A percentile compares a stretch with the other conserved stretches of the same genome.
phyloP scores from a whole-genome alignment of 2,888 invertebrate species.

The Pediacus dermestoides region DNA sequence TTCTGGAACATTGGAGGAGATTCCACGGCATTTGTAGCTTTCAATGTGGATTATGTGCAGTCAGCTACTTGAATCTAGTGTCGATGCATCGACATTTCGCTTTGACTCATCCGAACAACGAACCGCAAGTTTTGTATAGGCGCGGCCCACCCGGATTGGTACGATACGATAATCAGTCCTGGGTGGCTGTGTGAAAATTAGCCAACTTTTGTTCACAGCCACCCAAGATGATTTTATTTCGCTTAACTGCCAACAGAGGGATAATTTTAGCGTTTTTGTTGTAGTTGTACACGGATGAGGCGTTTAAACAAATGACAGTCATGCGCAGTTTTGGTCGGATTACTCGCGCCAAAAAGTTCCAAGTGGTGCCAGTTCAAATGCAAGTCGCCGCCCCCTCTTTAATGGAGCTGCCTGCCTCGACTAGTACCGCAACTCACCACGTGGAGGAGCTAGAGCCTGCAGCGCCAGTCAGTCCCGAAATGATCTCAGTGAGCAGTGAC shows the following conservation, averaged over 20 bases:
- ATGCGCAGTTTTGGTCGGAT: too few relatives aligned
- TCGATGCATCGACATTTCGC: constrained; percentile 28
- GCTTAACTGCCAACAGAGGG: not conserved
- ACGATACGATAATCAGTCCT: too few relatives aligned
- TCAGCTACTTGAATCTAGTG: constrained; percentile 21
- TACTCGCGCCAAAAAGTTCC: too few relatives aligned
- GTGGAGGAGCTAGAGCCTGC: too few relatives aligned
- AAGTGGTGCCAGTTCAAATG: too few relatives aligned
- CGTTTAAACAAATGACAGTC: constrained; percentile 25
- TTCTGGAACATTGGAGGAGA: constrained; percentile 51
- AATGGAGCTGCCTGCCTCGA: too few relatives aligned
- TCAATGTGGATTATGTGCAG: constrained; percentile 31
- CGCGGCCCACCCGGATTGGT: constrained; percentile 11
- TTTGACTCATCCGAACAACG: constrained; percentile 21
- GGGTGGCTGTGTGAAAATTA: too few relatives aligned
- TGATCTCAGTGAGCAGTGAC: too few relatives aligned
- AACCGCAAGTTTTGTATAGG: constrained; percentile 25
- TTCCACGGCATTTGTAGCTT: constrained; percentile 49
- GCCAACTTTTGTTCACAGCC: too few relatives aligned
- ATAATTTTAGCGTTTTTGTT: not conserved
- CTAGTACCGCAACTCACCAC: too few relatives aligned
- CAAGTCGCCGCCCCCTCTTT: too few relatives aligned
- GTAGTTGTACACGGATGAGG: constrained; percentile 29
- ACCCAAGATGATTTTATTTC: not conserved
- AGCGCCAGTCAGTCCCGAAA: too few relatives aligned